These are phyloP conservation scores for Brachyistius frenatus DNA, from an alignment of 2,113 vertebrate genomes.

Conservation along the genomic window DNA sequence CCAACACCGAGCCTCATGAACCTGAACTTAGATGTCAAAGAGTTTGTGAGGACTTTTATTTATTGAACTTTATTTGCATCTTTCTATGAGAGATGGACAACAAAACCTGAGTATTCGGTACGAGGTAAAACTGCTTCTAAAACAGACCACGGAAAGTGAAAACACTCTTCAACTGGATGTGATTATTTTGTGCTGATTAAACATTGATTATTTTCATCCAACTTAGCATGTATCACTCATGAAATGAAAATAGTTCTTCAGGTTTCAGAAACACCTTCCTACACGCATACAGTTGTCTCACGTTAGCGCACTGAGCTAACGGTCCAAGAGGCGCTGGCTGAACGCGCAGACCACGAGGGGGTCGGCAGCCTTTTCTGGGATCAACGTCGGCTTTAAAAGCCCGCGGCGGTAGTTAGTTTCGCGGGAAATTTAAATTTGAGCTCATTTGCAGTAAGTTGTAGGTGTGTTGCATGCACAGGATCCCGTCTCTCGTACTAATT, in stretches of 20 bases:
- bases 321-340: not conserved
- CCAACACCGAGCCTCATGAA: slow-evolving; percentile 44
- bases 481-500: not conserved
- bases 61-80: slow-evolving; percentile 37
- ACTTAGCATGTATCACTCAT: slow-evolving; percentile 74
- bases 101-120: slow-evolving; percentile 62
- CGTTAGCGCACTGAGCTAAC: not conserved
- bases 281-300: not conserved
- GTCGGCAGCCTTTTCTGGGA: slow-evolving; percentile 28
- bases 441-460: not conserved
- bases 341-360: slow-evolving; percentile 1
- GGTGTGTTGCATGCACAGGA: not conserved
- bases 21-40: slow-evolving; percentile 6
- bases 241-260: slow-evolving; percentile 75
- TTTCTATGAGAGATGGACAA: slow-evolving; percentile 68
- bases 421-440: not conserved
- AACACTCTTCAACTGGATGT: slow-evolving; percentile 21
- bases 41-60: slow-evolving; percentile 40
- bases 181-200: slow-evolving; percentile 40
- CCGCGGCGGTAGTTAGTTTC: not conserved
- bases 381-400: not conserved
- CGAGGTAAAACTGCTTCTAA: slow-evolving; percentile 65
- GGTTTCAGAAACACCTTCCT: slow-evolving; percentile 14
- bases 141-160: slow-evolving; percentile 30
- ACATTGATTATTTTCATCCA: slow-evolving; percentile 57